Conservation (phyloP, 2,797 vertebrate genomes). For the Tympanoctomys barrerae region DNA sequence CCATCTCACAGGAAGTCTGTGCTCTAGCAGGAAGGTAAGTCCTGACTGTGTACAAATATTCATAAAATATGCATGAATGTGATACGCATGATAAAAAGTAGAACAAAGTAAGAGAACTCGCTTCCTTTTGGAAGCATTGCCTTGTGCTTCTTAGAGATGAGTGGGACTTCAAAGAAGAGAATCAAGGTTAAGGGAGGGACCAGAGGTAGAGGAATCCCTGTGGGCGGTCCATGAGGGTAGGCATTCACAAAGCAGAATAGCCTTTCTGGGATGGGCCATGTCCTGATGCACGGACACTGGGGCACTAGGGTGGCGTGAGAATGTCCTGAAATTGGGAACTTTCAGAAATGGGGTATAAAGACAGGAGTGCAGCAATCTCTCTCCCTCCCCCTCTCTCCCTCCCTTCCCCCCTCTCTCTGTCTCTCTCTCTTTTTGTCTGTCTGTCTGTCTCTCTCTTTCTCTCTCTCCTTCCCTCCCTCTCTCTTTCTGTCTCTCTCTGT, state of each 20-base stretch:
- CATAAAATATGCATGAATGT: constrained; percentile 49
- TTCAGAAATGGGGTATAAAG: neutral
- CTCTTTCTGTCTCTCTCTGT: accelerated
- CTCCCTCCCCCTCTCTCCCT: neutral
- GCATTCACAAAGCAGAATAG: neutral
- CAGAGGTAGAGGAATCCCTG: neutral
- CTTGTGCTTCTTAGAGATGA: neutral
- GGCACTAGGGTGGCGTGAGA: too few species aligned
- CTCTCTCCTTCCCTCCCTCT: too few species aligned
- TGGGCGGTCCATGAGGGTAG: neutral
- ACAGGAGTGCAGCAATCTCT: neutral
- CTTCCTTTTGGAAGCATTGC: neutral
- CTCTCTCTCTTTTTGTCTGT: too few species aligned
- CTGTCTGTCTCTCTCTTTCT: too few species aligned
- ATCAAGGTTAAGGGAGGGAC: neutral
- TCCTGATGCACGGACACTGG: neutral
- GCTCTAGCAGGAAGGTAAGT: constrained; percentile 14
- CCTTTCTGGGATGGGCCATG: neutral
- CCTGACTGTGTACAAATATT: constrained; percentile 52
- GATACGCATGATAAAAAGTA: neutral
- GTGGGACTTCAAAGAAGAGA: neutral
- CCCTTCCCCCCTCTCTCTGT: too few species aligned
- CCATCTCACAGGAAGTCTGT: constrained; percentile 31
- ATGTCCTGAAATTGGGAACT: neutral
- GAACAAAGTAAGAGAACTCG: constrained; percentile 48